Conservation (phyloP, 2,797 vertebrate genomes). For the Lemur catta region DNA sequence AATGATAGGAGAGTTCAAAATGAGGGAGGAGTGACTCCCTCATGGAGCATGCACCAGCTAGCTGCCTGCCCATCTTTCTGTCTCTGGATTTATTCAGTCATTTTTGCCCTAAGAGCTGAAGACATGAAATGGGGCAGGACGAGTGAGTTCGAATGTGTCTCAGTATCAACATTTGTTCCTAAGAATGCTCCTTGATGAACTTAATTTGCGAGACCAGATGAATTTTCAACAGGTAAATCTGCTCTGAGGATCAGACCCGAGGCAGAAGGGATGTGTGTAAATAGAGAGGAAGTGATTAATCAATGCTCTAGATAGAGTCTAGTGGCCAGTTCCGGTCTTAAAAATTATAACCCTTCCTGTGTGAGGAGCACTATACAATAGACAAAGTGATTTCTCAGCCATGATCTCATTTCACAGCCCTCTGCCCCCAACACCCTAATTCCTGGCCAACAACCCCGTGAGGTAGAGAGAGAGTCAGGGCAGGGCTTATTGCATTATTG, state of each 20-base stretch:
- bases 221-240: background rate
- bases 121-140: background rate
- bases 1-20: background rate
- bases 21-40: background rate
- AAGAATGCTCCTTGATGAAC: background rate
- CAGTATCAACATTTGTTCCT: background rate
- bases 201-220: background rate
- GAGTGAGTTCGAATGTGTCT: background rate
- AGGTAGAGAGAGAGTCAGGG: background rate
- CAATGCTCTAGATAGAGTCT: background rate
- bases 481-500: background rate
- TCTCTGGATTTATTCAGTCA: background rate
- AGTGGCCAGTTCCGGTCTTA: background rate
- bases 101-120: background rate
- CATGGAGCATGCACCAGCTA: background rate
- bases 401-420: background rate
- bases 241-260: background rate
- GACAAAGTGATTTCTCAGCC: background rate
- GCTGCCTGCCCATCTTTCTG: background rate
- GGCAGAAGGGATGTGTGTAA: background rate
- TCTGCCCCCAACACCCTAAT: background rate
- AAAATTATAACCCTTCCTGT: background rate
- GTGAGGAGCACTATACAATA: background rate
- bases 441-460: background rate
- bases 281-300: background rate